phyloP scores from a whole-genome alignment of 1,140 invertebrate genomes.

The Drosophila chauvacae region DNA sequence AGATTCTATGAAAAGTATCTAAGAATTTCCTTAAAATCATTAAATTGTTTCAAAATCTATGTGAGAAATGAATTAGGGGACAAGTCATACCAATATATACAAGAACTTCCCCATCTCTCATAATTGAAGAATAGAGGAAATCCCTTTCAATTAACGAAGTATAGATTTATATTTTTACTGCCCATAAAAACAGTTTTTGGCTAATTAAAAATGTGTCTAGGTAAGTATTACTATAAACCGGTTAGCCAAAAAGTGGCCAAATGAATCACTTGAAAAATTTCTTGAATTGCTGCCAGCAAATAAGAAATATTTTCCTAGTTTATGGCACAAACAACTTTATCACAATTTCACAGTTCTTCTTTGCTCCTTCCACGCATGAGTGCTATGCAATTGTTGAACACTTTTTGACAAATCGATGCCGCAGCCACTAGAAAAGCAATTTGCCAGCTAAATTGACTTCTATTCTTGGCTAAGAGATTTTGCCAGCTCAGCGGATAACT shows the following conservation, averaged over 20 bases:
- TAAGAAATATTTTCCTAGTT: slow-evolving; percentile 39
- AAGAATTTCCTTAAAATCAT: no score
- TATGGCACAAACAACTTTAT: slow-evolving; percentile 41
- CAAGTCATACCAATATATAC: background rate
- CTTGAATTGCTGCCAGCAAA: slow-evolving; percentile 41
- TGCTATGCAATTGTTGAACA: slow-evolving; percentile 33
- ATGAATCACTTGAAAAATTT: slow-evolving; percentile 21
- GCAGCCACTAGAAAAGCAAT: slow-evolving; percentile 52
- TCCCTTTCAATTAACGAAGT: background rate
- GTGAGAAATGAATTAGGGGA: background rate
- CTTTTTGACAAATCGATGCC: slow-evolving; percentile 44
- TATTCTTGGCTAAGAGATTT: slow-evolving; percentile 19
- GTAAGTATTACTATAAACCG: background rate
- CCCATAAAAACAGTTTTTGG: slow-evolving; percentile 16
- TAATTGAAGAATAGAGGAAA: background rate
- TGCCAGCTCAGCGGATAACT: slow-evolving; percentile 17
- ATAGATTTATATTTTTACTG: no score
- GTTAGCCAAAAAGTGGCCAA: slow-evolving; percentile 21
- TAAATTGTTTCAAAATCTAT: background rate
- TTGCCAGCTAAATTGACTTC: slow-evolving; percentile 49
- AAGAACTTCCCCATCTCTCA: background rate
- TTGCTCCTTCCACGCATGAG: background rate
- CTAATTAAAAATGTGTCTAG: slow-evolving; percentile 22
- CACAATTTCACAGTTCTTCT: slow-evolving; percentile 14
- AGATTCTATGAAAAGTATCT: no score